A percentile compares a stretch with the other conserved stretches of the same genome.
These are phyloP conservation scores for Salminus brasiliensis DNA, from an alignment of 2,113 vertebrate genomes.

Conservation along the genomic window DNA sequence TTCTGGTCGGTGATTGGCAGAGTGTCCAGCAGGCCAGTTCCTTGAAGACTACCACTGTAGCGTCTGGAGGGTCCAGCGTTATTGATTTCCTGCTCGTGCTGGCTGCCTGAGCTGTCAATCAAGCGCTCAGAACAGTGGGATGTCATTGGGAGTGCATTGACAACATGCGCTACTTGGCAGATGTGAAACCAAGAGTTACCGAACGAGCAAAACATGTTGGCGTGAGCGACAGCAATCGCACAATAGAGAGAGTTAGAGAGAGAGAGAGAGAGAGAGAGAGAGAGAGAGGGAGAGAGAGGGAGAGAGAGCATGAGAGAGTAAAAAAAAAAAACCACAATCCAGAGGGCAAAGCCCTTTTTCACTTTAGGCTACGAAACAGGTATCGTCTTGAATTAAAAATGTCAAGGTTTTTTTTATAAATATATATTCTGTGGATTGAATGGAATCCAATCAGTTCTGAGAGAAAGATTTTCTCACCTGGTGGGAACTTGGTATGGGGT, in stretches of 20 bases:
- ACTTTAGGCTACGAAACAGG: conserved; percentile 37
- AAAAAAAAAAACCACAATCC: conserved; percentile 45
- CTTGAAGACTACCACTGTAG: conserved; percentile 79
- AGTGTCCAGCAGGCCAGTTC: conserved; percentile 82
- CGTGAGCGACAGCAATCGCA: conserved; percentile 41
- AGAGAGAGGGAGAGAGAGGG: too few species aligned
- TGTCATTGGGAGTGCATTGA: conserved; percentile 83
- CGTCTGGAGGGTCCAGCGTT: conserved; percentile 82
- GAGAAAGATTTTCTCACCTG: conserved; percentile 61
- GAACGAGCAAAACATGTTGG: conserved; percentile 71
- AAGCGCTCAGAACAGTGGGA: conserved; percentile 84
- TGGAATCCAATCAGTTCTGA: conserved; percentile 66
- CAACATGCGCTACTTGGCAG: conserved; percentile 73
- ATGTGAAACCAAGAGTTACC: conserved; percentile 71
- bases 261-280: too few species aligned
- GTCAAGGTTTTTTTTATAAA: conserved; percentile 33
- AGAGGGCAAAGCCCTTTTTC: conserved; percentile 7
- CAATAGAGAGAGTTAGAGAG: conserved; percentile 52
- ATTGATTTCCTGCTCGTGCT: conserved; percentile 87
- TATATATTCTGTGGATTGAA: conserved; percentile 55
- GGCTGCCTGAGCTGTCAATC: conserved; percentile 88
- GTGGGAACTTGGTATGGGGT: conserved; percentile 59
- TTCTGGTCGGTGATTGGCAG: conserved; percentile 84
- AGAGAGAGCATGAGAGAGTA: too few species aligned
- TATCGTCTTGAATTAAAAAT: conserved; percentile 75